A percentile compares a stretch with the other conserved stretches of the same genome.
Conservation (phyloP, 2,888 invertebrate species). For the Prenolepis imparis region DNA sequence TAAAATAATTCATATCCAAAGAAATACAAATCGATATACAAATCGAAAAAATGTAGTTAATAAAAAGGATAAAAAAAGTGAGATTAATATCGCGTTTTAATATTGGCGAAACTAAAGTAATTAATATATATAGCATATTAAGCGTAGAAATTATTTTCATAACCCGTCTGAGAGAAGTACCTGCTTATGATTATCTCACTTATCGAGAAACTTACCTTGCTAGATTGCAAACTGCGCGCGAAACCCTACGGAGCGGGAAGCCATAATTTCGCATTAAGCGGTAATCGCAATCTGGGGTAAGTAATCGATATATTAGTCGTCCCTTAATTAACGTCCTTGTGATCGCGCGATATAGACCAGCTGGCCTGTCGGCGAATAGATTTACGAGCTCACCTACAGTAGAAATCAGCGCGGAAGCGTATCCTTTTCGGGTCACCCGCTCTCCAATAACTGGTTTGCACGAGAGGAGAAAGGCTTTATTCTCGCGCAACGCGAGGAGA, state of each 20-base stretch:
- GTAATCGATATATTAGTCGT: conserved; percentile 82
- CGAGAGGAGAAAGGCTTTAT: conserved; percentile 61
- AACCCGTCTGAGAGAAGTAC: conserved; percentile 29
- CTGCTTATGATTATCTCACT: conserved; percentile 68
- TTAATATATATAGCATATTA: conserved; percentile 20
- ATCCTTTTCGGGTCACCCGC: conserved; percentile 74
- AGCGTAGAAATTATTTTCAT: conserved; percentile 10
- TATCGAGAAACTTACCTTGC: conserved; percentile 67
- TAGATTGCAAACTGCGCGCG: conserved; percentile 65
- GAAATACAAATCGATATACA: not conserved
- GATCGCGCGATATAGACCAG: conserved; percentile 76
- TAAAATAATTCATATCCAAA: not conserved
- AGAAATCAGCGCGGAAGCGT: conserved; percentile 67
- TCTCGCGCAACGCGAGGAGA: not conserved
- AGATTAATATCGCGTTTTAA: not conserved
- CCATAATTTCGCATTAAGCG: conserved; percentile 79
- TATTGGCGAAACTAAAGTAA: not conserved
- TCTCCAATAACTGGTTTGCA: conserved; percentile 64
- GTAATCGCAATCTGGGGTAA: conserved; percentile 77
- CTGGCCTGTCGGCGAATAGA: conserved; percentile 74
- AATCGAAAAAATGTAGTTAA: not conserved
- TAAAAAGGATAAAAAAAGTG: not conserved
- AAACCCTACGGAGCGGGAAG: conserved; percentile 70
- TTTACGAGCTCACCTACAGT: conserved; percentile 73
- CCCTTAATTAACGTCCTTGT: conserved; percentile 80